Percentiles rank a stretch among this genome's conserved stretches.
These are phyloP conservation scores for Nematopogon swammerdamellus DNA, from an alignment of 2,888 invertebrate genomes.

Conservation along the genomic window DNA sequence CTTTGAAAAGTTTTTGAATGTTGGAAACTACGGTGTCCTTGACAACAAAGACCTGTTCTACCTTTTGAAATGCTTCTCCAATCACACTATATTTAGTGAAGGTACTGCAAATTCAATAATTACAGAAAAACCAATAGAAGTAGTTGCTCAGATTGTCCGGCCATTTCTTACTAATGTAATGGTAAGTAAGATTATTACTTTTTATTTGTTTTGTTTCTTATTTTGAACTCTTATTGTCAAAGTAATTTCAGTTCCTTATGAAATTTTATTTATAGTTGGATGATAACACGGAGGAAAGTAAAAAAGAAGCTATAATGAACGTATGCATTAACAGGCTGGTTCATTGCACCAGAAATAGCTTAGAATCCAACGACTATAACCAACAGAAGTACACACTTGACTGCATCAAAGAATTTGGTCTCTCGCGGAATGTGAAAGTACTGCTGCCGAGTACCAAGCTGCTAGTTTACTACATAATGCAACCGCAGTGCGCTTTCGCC, in stretches of 20 bases:
- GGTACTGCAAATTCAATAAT: conserved; percentile 25
- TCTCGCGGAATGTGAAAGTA: conserved; percentile 29
- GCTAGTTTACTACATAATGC: conserved; percentile 60
- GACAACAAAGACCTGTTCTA: too few species aligned
- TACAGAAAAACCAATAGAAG: conserved; percentile 24
- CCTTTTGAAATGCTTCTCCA: too few species aligned
- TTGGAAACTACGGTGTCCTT: conserved; percentile 25
- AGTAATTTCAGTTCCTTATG: neutral
- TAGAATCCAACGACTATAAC: conserved; percentile 48
- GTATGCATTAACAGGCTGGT: conserved; percentile 39
- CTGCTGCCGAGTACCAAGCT: conserved; percentile 47
- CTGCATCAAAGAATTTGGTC: conserved; percentile 51
- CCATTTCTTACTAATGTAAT: conserved; percentile 20
- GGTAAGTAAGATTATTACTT: conserved; percentile 17
- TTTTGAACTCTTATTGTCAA: neutral
- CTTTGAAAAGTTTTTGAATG: conserved; percentile 36
- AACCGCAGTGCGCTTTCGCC: conserved; percentile 55
- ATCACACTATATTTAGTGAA: conserved; percentile 36
- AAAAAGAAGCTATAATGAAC: conserved; percentile 31
- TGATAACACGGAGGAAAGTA: conserved; percentile 18
- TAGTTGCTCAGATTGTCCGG: conserved; percentile 28
- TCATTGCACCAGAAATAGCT: conserved; percentile 37
- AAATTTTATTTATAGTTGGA: conserved; percentile 15
- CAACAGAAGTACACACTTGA: conserved; percentile 53
- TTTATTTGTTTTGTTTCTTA: conserved; percentile 3